Evolutionary conservation across 2,797 vertebrate species (phyloP).

Genomic region (Gallinago solitaria): DNA sequence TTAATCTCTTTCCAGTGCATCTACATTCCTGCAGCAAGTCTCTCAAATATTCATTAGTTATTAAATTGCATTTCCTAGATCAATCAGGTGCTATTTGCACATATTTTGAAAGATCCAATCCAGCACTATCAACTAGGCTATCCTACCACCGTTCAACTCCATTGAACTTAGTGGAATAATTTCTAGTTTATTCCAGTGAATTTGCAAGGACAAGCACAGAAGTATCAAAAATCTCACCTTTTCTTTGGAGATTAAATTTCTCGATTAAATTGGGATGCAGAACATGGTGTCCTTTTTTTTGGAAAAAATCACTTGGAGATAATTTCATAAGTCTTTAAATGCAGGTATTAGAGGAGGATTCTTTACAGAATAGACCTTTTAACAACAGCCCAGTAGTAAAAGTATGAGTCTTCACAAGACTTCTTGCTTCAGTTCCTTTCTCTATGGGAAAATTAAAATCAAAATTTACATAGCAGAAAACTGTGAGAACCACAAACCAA

Average conservation of each 20-base stretch:
- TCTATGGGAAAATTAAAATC: not conserved
- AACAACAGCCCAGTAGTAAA: not conserved
- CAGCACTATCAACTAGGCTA: not conserved
- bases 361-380: not conserved
- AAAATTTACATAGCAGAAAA: not conserved
- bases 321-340: not conserved
- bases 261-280: not conserved
- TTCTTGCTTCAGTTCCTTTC: not conserved
- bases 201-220: not conserved
- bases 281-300: not conserved
- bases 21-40: not conserved
- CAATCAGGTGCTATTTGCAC: not conserved
- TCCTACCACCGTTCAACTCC: rapidly evolving
- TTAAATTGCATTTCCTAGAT: not conserved
- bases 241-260: not conserved
- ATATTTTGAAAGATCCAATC: not conserved
- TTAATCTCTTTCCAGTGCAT: not conserved
- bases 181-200: not conserved
- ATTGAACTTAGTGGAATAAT: not conserved
- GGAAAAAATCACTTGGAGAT: not conserved
- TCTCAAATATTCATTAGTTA: constrained; percentile 17
- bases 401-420: not conserved
- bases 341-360: not conserved
- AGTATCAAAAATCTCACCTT: not conserved
- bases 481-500: not conserved